Evolutionary conservation across 1,140 invertebrate genomes (phyloP).

Genomic region (Rhyacophila brunnea): DNA sequence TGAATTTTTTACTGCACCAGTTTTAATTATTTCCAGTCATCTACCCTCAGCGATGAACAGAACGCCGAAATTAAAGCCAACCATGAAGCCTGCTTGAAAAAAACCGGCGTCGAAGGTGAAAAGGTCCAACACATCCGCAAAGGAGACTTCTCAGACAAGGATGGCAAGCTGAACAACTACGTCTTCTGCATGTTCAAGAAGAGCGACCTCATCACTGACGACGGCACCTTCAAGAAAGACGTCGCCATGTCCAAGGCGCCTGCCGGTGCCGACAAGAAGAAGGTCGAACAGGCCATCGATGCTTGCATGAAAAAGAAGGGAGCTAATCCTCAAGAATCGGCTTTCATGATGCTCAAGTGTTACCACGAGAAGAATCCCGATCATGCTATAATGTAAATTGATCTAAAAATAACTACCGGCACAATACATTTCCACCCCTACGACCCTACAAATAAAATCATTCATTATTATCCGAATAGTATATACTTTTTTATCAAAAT

Average conservation of each 20-base stretch:
- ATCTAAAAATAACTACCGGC: too few relatives aligned
- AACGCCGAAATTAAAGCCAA: conserved; percentile 8
- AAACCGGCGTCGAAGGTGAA: conserved; percentile 30
- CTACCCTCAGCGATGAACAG: conserved; percentile 5
- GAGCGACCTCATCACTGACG: conserved; percentile 36
- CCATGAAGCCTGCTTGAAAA: conserved; percentile 12
- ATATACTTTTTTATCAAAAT: too few relatives aligned
- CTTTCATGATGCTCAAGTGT: conserved; percentile 37
- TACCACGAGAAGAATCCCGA: conserved; percentile 32
- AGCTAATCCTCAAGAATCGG: conserved; percentile 36
- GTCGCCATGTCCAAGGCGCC: conserved; percentile 33
- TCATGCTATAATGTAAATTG: conserved; percentile 16
- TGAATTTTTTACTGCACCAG: too few relatives aligned
- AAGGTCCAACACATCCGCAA: conserved; percentile 30
- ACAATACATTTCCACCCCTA: too few relatives aligned
- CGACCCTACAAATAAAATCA: too few relatives aligned
- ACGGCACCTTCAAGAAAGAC: conserved; percentile 35
- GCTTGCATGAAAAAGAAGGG: conserved; percentile 36
- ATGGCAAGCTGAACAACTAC: conserved; percentile 31
- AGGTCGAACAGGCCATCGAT: conserved; percentile 30
- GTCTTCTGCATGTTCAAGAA: conserved; percentile 38
- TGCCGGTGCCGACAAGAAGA: conserved; percentile 23
- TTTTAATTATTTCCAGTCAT: too few relatives aligned
- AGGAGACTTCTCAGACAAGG: conserved; percentile 37
- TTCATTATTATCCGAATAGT: too few relatives aligned